A percentile compares a stretch with the other conserved stretches of the same genome.
Conservation (phyloP, 2,888 invertebrate species). For the Nebria brevicollis region DNA sequence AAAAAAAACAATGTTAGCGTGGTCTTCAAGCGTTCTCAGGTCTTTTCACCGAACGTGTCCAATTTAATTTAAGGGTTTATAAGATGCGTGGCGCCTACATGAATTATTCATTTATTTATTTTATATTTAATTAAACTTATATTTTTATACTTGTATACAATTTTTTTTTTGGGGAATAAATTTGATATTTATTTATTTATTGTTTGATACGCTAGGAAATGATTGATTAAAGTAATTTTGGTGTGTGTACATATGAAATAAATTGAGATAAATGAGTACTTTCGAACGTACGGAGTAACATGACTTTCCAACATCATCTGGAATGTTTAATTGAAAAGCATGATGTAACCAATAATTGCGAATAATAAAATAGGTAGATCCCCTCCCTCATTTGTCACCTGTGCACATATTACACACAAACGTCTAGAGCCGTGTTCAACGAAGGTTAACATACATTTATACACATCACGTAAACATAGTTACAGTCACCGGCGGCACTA, state of each 20-base stretch:
- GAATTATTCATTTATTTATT: no score
- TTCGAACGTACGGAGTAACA: neutral
- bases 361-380: neutral
- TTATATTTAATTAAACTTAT: no score
- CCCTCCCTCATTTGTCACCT: constrained; percentile 7
- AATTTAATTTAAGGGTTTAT: no score
- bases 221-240: no score
- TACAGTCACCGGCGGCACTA: constrained; percentile 15
- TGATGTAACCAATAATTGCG: neutral
- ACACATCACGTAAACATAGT: constrained; percentile 30
- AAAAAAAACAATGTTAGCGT: no score
- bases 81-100: no score
- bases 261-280: neutral
- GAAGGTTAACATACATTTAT: constrained; percentile 41
- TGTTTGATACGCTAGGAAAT: no score
- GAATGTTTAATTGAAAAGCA: neutral
- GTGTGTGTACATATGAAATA: neutral
- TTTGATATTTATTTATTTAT: no score
- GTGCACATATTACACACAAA: neutral
- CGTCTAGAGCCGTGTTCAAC: constrained; percentile 27
- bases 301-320: neutral
- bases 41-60: no score
- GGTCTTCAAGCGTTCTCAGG: no score
- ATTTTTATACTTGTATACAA: no score
- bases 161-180: no score